Evolutionary conservation across 1,140 invertebrate species (phyloP).

Genomic region (Drosophila equinoxialis): DNA sequence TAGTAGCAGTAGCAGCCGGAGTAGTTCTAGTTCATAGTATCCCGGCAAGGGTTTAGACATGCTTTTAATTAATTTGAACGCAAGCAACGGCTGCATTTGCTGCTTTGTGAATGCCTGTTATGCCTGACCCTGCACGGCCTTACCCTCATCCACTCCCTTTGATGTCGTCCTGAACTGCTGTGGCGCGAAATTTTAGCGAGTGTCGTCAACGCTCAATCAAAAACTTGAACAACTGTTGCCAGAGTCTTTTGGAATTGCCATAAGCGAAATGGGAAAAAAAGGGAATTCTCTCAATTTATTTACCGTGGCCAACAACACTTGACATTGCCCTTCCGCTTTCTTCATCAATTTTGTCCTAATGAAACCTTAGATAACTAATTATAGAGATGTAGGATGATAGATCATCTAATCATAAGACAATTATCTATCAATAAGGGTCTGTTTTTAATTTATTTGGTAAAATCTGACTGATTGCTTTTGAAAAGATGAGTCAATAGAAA

Average conservation of each 20-base stretch:
- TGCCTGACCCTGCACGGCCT: slow-evolving; percentile 1
- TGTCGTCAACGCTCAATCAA: slow-evolving; percentile 20
- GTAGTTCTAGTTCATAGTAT: slow-evolving; percentile 14
- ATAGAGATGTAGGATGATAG: too few relatives aligned
- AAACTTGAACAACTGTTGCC: slow-evolving; percentile 48
- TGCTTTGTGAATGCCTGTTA: slow-evolving; percentile 35
- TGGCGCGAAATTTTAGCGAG: slow-evolving; percentile 26
- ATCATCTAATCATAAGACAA: too few relatives aligned
- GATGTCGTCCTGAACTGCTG: slow-evolving; percentile 2
- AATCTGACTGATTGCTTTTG: too few relatives aligned
- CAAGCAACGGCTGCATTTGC: slow-evolving; percentile 52
- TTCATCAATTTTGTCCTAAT: too few relatives aligned
- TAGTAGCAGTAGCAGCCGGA: too few relatives aligned
- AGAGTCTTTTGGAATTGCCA: not conserved
- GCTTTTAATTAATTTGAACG: slow-evolving; percentile 74
- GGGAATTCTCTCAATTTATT: not conserved
- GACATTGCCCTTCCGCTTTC: not conserved
- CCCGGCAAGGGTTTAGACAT: slow-evolving; percentile 43
- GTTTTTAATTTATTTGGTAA: too few relatives aligned
- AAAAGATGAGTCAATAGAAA: too few relatives aligned
- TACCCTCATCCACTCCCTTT: not conserved
- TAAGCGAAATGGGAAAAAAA: not conserved
- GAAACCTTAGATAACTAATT: too few relatives aligned
- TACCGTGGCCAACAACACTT: not conserved
- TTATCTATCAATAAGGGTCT: too few relatives aligned